These are phyloP conservation scores for Saturnia pavonia DNA, from an alignment of 2,888 invertebrate genomes.

Conservation along the genomic window DNA sequence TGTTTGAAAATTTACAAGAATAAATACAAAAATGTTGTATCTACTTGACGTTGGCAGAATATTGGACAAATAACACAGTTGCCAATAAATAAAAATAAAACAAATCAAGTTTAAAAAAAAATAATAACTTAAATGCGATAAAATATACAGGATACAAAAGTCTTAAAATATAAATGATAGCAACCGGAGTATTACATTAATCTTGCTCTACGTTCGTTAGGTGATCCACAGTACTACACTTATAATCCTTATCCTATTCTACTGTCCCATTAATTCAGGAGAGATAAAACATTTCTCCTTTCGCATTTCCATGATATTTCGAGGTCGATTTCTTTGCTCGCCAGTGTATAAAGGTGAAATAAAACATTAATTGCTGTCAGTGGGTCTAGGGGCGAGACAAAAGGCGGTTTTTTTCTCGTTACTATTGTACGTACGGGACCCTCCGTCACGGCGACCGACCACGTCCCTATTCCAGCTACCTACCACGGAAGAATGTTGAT, in stretches of 20 bases:
- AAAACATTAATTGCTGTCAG: conserved; percentile 79
- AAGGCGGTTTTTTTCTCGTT: conserved; percentile 60
- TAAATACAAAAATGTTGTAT: too few species aligned
- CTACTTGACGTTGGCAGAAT: too few species aligned
- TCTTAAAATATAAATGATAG: conserved; percentile 11
- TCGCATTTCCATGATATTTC: conserved; percentile 34
- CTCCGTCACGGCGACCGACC: conserved; percentile 63
- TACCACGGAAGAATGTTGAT: conserved; percentile 16
- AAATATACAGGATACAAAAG: not conserved
- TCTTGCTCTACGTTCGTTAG: conserved; percentile 14
- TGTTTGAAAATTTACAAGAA: too few species aligned
- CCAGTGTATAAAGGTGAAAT: conserved; percentile 64
- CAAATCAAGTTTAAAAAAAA: too few species aligned
- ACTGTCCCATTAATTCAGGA: conserved; percentile 14
- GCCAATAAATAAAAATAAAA: too few species aligned
- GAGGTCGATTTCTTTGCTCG: conserved; percentile 43
- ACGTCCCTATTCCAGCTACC: conserved; percentile 40
- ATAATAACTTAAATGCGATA: not conserved
- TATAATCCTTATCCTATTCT: conserved; percentile 13
- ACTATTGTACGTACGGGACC: conserved; percentile 69
- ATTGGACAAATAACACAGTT: too few species aligned
- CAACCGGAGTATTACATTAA: conserved; percentile 3
- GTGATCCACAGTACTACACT: conserved; percentile 11
- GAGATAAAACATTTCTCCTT: conserved; percentile 13
- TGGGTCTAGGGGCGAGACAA: conserved; percentile 62